Evolutionary conservation across 2,797 vertebrate genomes (phyloP).

Genomic region (Crenuchus spilurus): DNA sequence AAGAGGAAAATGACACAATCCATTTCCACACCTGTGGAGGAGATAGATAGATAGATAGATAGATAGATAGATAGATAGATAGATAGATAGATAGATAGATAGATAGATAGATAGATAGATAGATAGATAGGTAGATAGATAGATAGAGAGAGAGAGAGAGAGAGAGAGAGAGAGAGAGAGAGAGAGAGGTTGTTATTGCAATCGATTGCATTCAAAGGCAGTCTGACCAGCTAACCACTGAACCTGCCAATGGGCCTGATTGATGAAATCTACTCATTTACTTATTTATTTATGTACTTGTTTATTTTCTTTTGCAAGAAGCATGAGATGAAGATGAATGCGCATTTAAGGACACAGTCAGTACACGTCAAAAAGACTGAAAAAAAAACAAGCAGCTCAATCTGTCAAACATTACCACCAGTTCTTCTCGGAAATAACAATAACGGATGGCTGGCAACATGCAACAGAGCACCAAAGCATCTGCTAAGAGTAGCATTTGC

Average conservation of each 20-base stretch:
- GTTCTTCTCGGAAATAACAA: neutral
- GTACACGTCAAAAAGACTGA: neutral
- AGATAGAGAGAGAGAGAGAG: slow-evolving; percentile 21
- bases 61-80: neutral
- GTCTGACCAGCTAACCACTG: slow-evolving; percentile 4
- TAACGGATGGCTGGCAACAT: neutral
- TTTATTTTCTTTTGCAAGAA: slow-evolving; percentile 11
- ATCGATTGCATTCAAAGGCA: slow-evolving; percentile 39
- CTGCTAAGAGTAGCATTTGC: too few relatives aligned
- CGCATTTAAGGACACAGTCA: neutral
- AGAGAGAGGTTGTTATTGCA: slow-evolving; percentile 29
- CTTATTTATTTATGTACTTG: slow-evolving; percentile 30
- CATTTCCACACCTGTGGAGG: slow-evolving; percentile 34
- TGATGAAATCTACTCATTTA: slow-evolving; percentile 28
- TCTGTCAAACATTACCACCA: neutral
- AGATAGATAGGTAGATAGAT: slow-evolving; percentile 2
- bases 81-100: slow-evolving; percentile 1
- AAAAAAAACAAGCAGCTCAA: slow-evolving; percentile 12
- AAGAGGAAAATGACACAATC: slow-evolving; percentile 28
- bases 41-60: slow-evolving; percentile 6
- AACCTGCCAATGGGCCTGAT: slow-evolving; percentile 23
- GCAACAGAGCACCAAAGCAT: neutral
- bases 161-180: slow-evolving; percentile 17
- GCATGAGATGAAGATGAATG: slow-evolving; percentile 4
- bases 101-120: neutral